These are phyloP conservation scores for Enteromius viviparus DNA, from an alignment of 2,797 vertebrate species.

Conservation along the genomic window DNA sequence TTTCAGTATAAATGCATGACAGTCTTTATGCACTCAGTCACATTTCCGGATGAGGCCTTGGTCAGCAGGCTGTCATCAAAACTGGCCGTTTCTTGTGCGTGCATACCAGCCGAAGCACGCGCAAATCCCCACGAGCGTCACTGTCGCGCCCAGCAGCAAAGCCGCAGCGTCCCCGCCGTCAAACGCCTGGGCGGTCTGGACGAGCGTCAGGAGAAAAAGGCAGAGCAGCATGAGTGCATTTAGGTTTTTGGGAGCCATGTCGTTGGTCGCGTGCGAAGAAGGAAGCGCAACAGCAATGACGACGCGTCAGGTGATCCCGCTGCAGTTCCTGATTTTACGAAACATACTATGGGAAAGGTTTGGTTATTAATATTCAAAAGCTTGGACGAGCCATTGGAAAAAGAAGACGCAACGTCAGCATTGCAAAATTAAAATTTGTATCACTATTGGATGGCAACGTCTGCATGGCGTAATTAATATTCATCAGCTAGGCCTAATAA, in stretches of 20 bases:
- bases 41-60: constrained; percentile 49
- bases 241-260: constrained; percentile 77
- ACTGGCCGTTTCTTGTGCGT: constrained; percentile 81
- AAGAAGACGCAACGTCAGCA: not conserved
- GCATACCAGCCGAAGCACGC: constrained; percentile 91
- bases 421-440: not conserved
- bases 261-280: constrained; percentile 51
- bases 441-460: not conserved
- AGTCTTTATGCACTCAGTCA: not conserved
- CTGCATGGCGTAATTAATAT: not conserved
- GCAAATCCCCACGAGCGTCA: constrained; percentile 85
- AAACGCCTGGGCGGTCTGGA: constrained; percentile 83
- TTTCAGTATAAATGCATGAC: not conserved
- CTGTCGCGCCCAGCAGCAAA: constrained; percentile 80
- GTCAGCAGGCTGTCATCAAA: constrained; percentile 67
- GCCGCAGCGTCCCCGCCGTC: constrained; percentile 88
- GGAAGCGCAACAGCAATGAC: constrained; percentile 33
- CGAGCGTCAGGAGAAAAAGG: constrained; percentile 68
- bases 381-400: not conserved
- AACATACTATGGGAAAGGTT: constrained; percentile 3
- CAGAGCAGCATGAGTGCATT: constrained; percentile 56
- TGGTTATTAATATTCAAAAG: not conserved
- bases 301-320: constrained; percentile 68
- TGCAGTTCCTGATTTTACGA: constrained; percentile 67
- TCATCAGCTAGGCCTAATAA: not conserved